A percentile compares a stretch with the other conserved stretches of the same genome.
Evolutionary conservation across 2,113 vertebrate species (phyloP).

Genomic region (Acanthochromis polyacanthus): DNA sequence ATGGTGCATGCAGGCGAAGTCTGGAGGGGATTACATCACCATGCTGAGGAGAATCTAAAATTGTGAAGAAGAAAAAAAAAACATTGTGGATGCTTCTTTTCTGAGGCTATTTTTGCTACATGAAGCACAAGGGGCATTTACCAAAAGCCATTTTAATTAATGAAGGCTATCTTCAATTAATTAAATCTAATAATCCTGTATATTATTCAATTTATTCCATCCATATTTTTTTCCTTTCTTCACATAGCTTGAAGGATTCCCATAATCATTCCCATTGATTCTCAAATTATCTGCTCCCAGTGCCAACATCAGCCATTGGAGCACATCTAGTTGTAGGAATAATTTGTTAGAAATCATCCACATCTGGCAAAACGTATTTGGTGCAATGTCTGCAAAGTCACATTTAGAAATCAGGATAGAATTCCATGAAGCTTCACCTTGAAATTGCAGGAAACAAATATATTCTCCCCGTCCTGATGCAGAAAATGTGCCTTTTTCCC

Average conservation of each 20-base stretch:
- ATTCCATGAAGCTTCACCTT: too few relatives aligned
- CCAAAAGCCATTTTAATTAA: slow-evolving; percentile 44
- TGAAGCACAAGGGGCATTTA: slow-evolving; percentile 4
- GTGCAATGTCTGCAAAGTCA: slow-evolving; percentile 8
- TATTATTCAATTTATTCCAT: slow-evolving; percentile 4
- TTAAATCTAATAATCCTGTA: slow-evolving; percentile 14
- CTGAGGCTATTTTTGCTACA: slow-evolving; percentile 11
- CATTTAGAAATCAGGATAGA: background rate
- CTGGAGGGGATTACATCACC: slow-evolving; percentile 42
- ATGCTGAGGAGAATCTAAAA: slow-evolving; percentile 36
- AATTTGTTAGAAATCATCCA: background rate
- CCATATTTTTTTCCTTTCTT: background rate
- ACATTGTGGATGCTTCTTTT: slow-evolving; percentile 3
- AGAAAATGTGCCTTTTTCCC: too few relatives aligned
- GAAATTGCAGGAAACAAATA: background rate
- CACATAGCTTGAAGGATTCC: background rate
- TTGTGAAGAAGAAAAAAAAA: background rate
- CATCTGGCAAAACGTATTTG: background rate
- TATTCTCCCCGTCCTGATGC: too few relatives aligned
- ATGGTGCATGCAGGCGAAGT: slow-evolving; percentile 20
- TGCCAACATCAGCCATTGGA: background rate
- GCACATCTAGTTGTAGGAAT: background rate
- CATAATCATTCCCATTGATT: too few relatives aligned
- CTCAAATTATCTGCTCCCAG: background rate
- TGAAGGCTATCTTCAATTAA: slow-evolving; percentile 37